Percentiles rank a stretch among this genome's conserved stretches.
Conservation (phyloP, 2,888 invertebrate species). For the Habrosyne pyritoides region DNA sequence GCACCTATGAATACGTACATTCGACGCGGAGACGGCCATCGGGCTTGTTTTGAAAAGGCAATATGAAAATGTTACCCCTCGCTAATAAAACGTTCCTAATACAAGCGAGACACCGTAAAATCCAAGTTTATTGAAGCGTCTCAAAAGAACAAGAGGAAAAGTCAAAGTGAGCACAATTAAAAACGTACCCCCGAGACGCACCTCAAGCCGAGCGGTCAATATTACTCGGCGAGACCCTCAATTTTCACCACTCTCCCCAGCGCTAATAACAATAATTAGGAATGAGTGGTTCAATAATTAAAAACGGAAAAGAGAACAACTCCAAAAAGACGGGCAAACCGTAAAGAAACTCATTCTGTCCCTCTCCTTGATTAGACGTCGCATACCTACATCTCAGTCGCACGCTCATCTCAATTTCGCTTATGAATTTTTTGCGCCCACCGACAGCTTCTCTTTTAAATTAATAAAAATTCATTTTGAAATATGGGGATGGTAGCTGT, state of each 20-base stretch:
- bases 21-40: constrained; percentile 14
- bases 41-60: constrained; percentile 26
- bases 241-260: constrained; percentile 81
- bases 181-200: constrained; percentile 70
- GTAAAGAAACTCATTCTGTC: constrained; percentile 53
- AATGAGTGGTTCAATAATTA: constrained; percentile 85
- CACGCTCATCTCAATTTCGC: constrained; percentile 62
- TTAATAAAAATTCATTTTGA: constrained; percentile 66
- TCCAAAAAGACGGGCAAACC: constrained; percentile 66
- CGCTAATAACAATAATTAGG: constrained; percentile 85
- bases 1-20: constrained; percentile 8
- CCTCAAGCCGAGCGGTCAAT: constrained; percentile 79
- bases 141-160: constrained; percentile 78
- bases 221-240: constrained; percentile 78
- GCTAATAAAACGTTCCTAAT: constrained; percentile 63
- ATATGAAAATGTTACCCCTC: constrained; percentile 47
- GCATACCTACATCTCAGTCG: constrained; percentile 46
- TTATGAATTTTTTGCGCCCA: constrained; percentile 63
- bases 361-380: constrained; percentile 42
- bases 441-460: constrained; percentile 58
- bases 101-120: constrained; percentile 73
- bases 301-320: constrained; percentile 83
- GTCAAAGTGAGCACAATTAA: constrained; percentile 81
- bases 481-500: constrained; percentile 25
- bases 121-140: constrained; percentile 77